Base-by-base conservation (phyloP, 2,797 vertebrate genomes). In the Apogon hyalosoma region DNA sequence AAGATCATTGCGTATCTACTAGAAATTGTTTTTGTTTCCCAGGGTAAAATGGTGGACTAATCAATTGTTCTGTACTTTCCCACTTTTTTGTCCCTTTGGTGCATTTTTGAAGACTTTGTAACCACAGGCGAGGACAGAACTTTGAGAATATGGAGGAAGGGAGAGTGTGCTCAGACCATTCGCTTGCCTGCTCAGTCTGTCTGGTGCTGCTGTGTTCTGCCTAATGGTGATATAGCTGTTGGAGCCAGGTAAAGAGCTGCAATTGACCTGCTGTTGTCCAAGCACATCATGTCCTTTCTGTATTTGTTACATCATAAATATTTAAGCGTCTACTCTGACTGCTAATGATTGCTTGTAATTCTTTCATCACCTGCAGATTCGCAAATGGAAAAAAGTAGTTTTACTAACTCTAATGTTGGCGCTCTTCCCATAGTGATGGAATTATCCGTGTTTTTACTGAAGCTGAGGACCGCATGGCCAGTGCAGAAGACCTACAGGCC, bases 171-270 rank as follows among this genome's bases (percentile, higher is more conserved):
- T 69, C 98, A 99, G 90, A 98, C 96, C 51, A 96, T 99, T 80
- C 94, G 96, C 62, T 91, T 99, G 49, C 97, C 98, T 45, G 94
- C 97, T 59, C 98, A 99, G 84, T 99, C 98, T 28, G 90, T 98
- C 15, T 99, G 98, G 98, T 98, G 96, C 90, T 97, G 96, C 86
- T 99, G 98, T 79, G 92, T 99, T 47, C 88, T 99, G 53, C 93
- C 95, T 55, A 98, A 98, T 75, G 95, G 95, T 41, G 98, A 99
- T 80, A 95, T 99, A 1, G 97, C 93, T 28, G 93, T 96, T 53
- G 98, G 97, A 64, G 94, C 96, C 68, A 99, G 98, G 98, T 99
- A 96, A 82, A 13, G 31, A 36, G 21, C 47, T 47, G 12, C 14
- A 24, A 59, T 45, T 43, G 31, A 12, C 18, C 36, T 43, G 16